These are phyloP conservation scores for Merluccius polli DNA, from an alignment of 2,797 vertebrate species.

Conservation along the genomic window DNA sequence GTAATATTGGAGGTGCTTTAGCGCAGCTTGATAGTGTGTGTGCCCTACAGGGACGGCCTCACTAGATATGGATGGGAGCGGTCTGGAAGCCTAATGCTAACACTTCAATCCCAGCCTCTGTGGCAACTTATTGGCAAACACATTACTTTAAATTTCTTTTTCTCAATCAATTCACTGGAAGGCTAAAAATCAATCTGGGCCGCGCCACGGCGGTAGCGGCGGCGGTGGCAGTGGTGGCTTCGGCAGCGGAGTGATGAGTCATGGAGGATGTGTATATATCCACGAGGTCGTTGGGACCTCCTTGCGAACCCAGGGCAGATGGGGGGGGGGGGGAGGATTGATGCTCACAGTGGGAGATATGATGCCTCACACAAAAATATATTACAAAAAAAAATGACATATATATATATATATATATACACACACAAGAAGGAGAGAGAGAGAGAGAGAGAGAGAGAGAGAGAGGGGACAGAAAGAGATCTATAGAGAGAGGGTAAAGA, in stretches of 20 bases:
- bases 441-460: too few relatives aligned
- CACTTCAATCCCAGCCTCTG: constrained; percentile 60
- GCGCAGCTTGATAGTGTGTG: constrained; percentile 59
- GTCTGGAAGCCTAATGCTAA: constrained; percentile 55
- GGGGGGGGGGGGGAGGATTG: constrained; percentile 56
- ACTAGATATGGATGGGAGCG: constrained; percentile 48
- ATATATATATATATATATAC: constrained; percentile 74
- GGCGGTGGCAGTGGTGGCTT: too few relatives aligned
- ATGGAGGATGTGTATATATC: constrained; percentile 75
- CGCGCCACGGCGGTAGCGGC: constrained; percentile 55
- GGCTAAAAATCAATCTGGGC: constrained; percentile 74
- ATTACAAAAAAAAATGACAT: constrained; percentile 61
- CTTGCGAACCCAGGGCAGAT: constrained; percentile 53
- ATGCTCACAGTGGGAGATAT: constrained; percentile 70
- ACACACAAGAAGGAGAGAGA: too few relatives aligned
- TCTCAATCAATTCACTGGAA: constrained; percentile 74
- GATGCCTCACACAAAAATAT: constrained; percentile 75
- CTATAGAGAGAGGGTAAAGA: too few relatives aligned
- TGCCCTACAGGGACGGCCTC: constrained; percentile 47
- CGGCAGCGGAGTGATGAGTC: constrained; percentile 62
- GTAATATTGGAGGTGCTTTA: constrained; percentile 56
- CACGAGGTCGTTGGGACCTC: constrained; percentile 68
- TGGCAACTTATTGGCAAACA: constrained; percentile 72
- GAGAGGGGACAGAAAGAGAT: too few relatives aligned
- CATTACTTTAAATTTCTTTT: constrained; percentile 76